Evolutionary conservation across 2,113 vertebrate genomes (phyloP), one percentile per base, ranked within the genome.

Genomic region (Amphilophus citrinellus): DNA sequence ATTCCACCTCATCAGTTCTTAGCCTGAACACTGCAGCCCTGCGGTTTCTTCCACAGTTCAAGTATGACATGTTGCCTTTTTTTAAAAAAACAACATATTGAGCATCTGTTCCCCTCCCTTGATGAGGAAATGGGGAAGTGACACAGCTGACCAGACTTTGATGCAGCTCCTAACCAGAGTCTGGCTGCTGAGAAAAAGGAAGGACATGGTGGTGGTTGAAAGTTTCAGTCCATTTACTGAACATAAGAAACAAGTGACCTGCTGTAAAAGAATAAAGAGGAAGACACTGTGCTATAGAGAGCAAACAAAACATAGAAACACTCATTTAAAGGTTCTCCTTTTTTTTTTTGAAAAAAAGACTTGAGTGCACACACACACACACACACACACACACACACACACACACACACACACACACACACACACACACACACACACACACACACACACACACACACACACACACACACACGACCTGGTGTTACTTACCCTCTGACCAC

Each of bases 401-500:
- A 24, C 2, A 24, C 24, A 24, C 24, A 24, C 24, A 24, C 2
- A 24, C 24, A 24, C 24, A 24, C 24, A 24, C 24, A 24, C 24
- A 24, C 24, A 24, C 24, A 24, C 22, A 22, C 22, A 22, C 22
- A 22, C 22, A 22, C 22, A 44, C 42, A 47, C 44, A 47, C 44
- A 47, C 13, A 15, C 44, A 11, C 13, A 1, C 32, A 37, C 32
- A n/a, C 18, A 0, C 18, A 11, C 30, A 15, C 24, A 10, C 58
- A 15, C 24, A 37, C 4, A 22, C 4, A 79, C 10, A 58, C 63
- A 56, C 3, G 2, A 42, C 4, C 3, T 3, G 2, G 56, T 61
- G 42, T 7, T 76, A 96, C 98, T 98, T 77, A 99, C 98, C 98
- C 98, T 85, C 98, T 92, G 82, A 99, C 98, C 27, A 99, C 96